A percentile compares a stretch with the other conserved stretches of the same genome.
Evolutionary conservation across 2,113 vertebrate species (phyloP).

Genomic region (Clinocottus analis): DNA sequence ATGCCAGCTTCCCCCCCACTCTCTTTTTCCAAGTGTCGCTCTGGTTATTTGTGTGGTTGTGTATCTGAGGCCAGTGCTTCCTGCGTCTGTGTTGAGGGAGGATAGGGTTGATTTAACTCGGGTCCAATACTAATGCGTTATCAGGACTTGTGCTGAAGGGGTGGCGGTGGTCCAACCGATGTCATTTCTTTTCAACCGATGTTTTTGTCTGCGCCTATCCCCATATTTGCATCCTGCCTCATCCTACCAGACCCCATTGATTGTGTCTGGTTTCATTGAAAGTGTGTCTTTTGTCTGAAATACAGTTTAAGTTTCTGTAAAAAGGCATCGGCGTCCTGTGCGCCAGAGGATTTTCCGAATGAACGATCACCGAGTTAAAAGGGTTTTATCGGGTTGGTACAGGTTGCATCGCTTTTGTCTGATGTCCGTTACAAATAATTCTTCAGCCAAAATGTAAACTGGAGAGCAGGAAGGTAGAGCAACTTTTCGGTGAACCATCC

Average conservation of each 20-base stretch:
- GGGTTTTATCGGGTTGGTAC: constrained; percentile 28
- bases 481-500: constrained; percentile 21
- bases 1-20: not conserved
- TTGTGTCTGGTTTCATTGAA: not conserved
- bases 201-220: not conserved
- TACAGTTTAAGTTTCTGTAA: not conserved
- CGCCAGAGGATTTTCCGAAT: not conserved
- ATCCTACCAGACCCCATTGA: not conserved
- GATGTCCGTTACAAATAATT: constrained; percentile 5
- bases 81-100: constrained; percentile 22
- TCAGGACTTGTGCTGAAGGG: constrained; percentile 46
- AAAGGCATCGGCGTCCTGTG: constrained; percentile 8
- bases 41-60: constrained; percentile 22
- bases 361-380: not conserved
- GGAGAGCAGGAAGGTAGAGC: not conserved
- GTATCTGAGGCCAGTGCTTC: not conserved
- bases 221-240: not conserved
- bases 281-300: not conserved
- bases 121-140: constrained; percentile 75
- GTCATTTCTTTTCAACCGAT: constrained; percentile 57
- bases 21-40: not conserved
- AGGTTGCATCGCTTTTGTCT: constrained; percentile 28
- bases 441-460: constrained; percentile 14
- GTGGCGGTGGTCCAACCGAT: constrained; percentile 32
- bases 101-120: constrained; percentile 59